A percentile compares a stretch with the other conserved stretches of the same genome.
These are phyloP conservation scores for Scaeva pyrastri DNA, from an alignment of 2,888 invertebrate species.

Conservation along the genomic window DNA sequence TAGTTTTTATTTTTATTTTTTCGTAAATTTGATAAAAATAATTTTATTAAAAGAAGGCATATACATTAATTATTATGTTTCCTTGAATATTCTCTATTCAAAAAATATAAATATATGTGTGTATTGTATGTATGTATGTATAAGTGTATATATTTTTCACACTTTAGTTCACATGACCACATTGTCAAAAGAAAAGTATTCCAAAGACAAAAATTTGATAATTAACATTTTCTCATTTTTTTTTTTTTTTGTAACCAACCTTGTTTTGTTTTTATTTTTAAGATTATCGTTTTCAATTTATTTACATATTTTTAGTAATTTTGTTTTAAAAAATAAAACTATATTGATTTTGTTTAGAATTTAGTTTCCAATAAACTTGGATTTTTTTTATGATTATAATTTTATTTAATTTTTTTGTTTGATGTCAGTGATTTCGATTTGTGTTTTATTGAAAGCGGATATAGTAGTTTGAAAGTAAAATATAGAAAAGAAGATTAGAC, in stretches of 20 bases:
- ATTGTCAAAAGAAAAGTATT: conserved; percentile 42
- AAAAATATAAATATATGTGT: conserved; percentile 71
- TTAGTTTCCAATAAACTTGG: conserved; percentile 29
- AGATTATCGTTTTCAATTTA: conserved; percentile 27
- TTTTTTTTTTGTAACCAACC: conserved; percentile 15
- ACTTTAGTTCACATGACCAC: conserved; percentile 45
- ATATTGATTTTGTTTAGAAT: conserved; percentile 50
- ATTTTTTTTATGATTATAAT: too few species aligned
- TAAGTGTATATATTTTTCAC: conserved; percentile 51
- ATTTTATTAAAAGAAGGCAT: conserved; percentile 72
- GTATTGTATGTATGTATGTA: conserved; percentile 53
- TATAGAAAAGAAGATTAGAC: conserved; percentile 49
- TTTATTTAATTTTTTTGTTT: conserved; percentile 5
- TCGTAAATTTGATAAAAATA: conserved; percentile 71
- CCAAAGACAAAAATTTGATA: conserved; percentile 38
- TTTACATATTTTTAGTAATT: conserved; percentile 58
- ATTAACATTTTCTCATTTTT: conserved; percentile 25
- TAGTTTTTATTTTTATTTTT: conserved; percentile 28
- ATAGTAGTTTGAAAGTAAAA: conserved; percentile 24
- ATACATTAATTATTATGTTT: conserved; percentile 56
- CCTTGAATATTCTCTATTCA: conserved; percentile 62
- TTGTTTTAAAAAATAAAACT: conserved; percentile 39
- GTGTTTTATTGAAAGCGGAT: conserved; percentile 48
- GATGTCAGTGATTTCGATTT: conserved; percentile 57
- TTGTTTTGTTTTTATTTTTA: background rate